phyloP scores from a whole-genome alignment of 2,888 invertebrate species.

The Nymphalis urticae region DNA sequence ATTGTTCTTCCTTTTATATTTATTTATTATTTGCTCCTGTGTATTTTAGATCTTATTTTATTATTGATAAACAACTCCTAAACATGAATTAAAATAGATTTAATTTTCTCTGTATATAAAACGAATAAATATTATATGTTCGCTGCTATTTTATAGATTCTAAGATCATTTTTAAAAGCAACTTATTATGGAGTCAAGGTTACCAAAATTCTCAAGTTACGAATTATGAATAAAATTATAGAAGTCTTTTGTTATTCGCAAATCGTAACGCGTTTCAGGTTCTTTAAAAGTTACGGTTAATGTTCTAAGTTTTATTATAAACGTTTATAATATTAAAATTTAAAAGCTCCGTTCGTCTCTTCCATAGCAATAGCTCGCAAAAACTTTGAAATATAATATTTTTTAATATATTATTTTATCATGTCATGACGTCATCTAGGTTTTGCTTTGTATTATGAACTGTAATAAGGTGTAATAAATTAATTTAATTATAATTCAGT shows the following conservation, averaged over 20 bases:
- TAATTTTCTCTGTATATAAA: no score
- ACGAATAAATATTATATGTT: no score
- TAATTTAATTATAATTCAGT: no score
- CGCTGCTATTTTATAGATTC: not conserved
- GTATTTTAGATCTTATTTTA: no score
- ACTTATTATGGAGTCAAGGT: not conserved
- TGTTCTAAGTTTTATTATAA: constrained; percentile 10
- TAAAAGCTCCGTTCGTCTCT: not conserved
- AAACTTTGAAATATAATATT: not conserved
- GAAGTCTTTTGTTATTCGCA: constrained; percentile 9
- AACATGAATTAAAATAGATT: no score
- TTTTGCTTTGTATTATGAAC: no score
- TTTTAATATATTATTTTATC: no score
- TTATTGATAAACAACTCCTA: no score
- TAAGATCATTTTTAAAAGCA: not conserved
- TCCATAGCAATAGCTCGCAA: not conserved
- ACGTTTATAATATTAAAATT: not conserved
- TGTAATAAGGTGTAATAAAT: no score
- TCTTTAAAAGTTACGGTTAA: constrained; percentile 10
- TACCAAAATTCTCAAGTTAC: not conserved
- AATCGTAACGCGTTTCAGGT: constrained; percentile 5
- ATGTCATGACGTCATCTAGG: no score
- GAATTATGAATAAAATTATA: constrained; percentile 8
- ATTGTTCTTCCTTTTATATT: no score
- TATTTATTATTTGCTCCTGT: no score